Conservation (phyloP, 1,140 invertebrate genomes). For the Drosophila nannoptera region DNA sequence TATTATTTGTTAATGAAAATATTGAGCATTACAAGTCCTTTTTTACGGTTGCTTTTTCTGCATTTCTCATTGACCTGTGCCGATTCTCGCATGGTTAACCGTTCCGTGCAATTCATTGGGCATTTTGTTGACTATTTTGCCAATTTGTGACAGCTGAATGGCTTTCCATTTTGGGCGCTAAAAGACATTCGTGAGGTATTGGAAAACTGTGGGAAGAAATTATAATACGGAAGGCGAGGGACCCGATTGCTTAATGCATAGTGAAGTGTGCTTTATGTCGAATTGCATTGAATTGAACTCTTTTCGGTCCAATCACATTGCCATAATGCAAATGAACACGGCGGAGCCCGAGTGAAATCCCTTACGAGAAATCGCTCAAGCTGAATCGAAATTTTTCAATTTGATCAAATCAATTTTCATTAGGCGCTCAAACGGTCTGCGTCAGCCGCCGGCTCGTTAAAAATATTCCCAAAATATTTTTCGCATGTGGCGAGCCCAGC, state of each 20-base stretch:
- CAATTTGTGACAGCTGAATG: slow-evolving; percentile 40
- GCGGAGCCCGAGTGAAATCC: slow-evolving; percentile 9
- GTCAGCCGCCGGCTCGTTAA: slow-evolving; percentile 35
- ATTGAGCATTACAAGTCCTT: neutral
- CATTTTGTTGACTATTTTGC: slow-evolving; percentile 12
- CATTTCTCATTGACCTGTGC: neutral
- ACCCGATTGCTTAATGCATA: neutral
- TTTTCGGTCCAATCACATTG: slow-evolving; percentile 13
- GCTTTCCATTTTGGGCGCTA: slow-evolving; percentile 10
- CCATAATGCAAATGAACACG: slow-evolving; percentile 8
- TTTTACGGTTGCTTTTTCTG: slow-evolving; percentile 5
- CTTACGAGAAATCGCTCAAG: slow-evolving; percentile 34
- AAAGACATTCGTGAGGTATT: slow-evolving; percentile 37
- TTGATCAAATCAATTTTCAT: slow-evolving; percentile 70
- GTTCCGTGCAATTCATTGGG: slow-evolving; percentile 42
- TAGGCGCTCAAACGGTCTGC: slow-evolving; percentile 43
- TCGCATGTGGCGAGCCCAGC: neutral
- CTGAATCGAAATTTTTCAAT: slow-evolving; percentile 32
- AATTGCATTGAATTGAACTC: slow-evolving; percentile 7
- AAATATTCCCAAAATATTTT: slow-evolving; percentile 32
- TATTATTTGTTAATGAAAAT: slow-evolving; percentile 26
- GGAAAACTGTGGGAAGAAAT: slow-evolving; percentile 18
- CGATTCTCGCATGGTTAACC: too few species aligned
- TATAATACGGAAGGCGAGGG: slow-evolving; percentile 2
- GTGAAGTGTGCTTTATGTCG: slow-evolving; percentile 45